phyloP scores from a whole-genome alignment of 2,113 vertebrate species.

The Solenodon paradoxus region DNA sequence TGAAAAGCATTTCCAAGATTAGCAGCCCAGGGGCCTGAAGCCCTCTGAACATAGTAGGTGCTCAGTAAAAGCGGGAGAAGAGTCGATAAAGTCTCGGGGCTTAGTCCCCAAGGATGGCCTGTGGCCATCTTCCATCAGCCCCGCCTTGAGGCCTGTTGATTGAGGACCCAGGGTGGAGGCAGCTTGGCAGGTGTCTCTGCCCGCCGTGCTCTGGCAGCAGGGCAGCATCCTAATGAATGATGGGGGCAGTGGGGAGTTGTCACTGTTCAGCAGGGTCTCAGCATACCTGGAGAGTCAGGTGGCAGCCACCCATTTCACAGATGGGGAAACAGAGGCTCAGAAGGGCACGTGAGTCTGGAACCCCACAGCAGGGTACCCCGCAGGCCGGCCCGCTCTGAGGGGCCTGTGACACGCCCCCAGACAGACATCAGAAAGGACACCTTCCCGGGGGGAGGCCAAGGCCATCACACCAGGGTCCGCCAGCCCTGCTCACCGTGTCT shows the following conservation, averaged over 20 bases:
- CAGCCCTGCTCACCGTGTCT: constrained; percentile 43
- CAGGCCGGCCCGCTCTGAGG: not conserved
- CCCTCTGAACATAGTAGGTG: not conserved
- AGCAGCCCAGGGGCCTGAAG: not conserved
- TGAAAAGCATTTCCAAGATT: not conserved
- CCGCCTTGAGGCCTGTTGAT: not conserved
- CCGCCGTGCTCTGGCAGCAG: not conserved
- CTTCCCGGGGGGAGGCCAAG: not conserved
- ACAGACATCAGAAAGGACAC: not conserved
- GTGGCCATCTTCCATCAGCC: too few species aligned
- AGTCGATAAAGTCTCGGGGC: not conserved
- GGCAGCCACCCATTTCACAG: not conserved
- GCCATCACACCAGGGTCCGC: not conserved
- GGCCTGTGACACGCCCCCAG: not conserved
- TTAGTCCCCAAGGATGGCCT: not conserved
- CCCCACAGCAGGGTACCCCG: not conserved
- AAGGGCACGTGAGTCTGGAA: too few species aligned
- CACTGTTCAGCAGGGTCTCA: not conserved
- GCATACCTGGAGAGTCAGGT: too few species aligned
- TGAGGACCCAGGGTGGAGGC: too few species aligned
- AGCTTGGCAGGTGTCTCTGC: not conserved
- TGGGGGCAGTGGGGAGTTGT: not conserved
- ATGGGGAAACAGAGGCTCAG: not conserved
- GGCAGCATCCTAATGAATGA: too few species aligned
- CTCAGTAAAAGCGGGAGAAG: not conserved